Percentiles rank a stretch among this genome's conserved stretches.
These are phyloP conservation scores for Papilio polyxenes DNA, from an alignment of 1,140 invertebrate species.

Conservation along the genomic window DNA sequence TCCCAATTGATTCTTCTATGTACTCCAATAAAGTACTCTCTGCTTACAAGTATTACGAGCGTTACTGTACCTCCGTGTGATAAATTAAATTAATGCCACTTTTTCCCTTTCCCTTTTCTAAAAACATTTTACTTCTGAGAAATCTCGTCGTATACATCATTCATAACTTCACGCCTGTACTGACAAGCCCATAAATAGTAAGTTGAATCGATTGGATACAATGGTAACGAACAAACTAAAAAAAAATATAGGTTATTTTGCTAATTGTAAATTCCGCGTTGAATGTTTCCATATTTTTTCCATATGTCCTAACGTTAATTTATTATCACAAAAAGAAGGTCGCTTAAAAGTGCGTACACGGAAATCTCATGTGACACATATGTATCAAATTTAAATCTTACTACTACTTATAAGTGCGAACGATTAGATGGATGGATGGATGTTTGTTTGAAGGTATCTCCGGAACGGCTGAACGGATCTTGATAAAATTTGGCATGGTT, in stretches of 20 bases:
- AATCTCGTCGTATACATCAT: constrained; percentile 31
- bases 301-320: neutral
- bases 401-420: no score
- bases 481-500: no score
- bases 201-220: constrained; percentile 3
- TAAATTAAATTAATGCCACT: neutral
- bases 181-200: constrained; percentile 17
- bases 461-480: no score
- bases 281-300: neutral
- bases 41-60: neutral
- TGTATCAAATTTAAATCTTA: neutral
- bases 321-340: neutral
- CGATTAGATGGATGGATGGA: no score
- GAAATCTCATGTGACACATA: neutral
- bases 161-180: constrained; percentile 34
- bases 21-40: no score
- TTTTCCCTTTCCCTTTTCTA: neutral
- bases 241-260: neutral
- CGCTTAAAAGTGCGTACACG: neutral
- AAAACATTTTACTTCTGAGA: constrained; percentile 27
- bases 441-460: no score
- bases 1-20: no score
- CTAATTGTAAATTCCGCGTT: neutral
- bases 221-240: neutral
- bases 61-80: neutral